Evolutionary conservation across 2,888 invertebrate genomes (phyloP).

Genomic region (Agonopterix subpropinquella): DNA sequence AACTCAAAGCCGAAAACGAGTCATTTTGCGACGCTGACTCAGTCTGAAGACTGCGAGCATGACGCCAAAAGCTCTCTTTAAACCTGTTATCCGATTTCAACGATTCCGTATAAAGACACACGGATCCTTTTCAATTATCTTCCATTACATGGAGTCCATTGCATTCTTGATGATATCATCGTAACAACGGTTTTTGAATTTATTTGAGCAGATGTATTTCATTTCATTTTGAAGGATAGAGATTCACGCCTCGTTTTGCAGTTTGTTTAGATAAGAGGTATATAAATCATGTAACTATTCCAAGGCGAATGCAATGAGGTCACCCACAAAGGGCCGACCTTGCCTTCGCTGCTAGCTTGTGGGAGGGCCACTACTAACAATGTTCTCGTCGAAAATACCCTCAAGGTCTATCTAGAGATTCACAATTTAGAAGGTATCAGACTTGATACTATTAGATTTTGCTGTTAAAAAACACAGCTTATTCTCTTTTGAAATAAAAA

Average conservation of each 20-base stretch:
- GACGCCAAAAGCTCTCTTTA: slow-evolving; percentile 26
- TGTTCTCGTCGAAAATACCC: slow-evolving; percentile 23
- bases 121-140: slow-evolving; percentile 8
- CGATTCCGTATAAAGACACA: slow-evolving; percentile 6
- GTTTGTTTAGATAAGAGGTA: slow-evolving; percentile 47
- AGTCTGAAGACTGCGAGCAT: slow-evolving; percentile 28
- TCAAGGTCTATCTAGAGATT: slow-evolving; percentile 15
- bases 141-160: slow-evolving; percentile 1
- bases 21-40: slow-evolving; percentile 56
- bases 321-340: slow-evolving; percentile 66
- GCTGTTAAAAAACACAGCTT: too few relatives aligned
- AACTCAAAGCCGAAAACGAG: slow-evolving; percentile 51
- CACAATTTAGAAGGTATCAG: slow-evolving; percentile 4
- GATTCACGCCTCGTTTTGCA: slow-evolving; percentile 35
- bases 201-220: not conserved
- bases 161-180: not conserved
- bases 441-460: too few relatives aligned
- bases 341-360: slow-evolving; percentile 49
- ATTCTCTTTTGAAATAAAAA: too few relatives aligned
- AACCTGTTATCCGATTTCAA: slow-evolving; percentile 25
- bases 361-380: slow-evolving; percentile 43
- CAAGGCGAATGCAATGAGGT: slow-evolving; percentile 69
- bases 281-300: slow-evolving; percentile 69
- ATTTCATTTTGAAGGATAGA: slow-evolving; percentile 25
- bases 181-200: too few relatives aligned